A percentile compares a stretch with the other conserved stretches of the same genome.
Evolutionary conservation across 2,888 invertebrate genomes (phyloP).

Genomic region (Tryphoninae sp.): DNA sequence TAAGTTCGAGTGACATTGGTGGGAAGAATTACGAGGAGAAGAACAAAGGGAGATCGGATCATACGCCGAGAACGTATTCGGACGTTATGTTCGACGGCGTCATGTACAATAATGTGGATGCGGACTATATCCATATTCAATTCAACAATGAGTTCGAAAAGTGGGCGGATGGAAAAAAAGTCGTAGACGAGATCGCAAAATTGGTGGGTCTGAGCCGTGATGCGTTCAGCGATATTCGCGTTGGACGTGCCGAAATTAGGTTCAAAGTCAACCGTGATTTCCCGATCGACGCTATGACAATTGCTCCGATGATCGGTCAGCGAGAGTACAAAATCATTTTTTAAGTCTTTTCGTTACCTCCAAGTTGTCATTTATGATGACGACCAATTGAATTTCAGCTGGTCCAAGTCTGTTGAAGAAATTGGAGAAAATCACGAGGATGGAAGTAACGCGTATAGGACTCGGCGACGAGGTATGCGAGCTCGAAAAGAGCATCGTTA

Average conservation of each 20-base stretch:
- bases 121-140: constrained; percentile 90
- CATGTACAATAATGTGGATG: constrained; percentile 84
- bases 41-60: constrained; percentile 57
- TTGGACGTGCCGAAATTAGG: constrained; percentile 89
- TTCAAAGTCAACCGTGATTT: constrained; percentile 86
- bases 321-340: background rate
- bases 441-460: constrained; percentile 88
- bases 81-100: constrained; percentile 47
- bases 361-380: too few relatives aligned
- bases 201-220: constrained; percentile 86
- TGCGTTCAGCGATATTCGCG: constrained; percentile 86
- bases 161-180: constrained; percentile 89
- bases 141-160: constrained; percentile 85
- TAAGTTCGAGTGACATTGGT: background rate
- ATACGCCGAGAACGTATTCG: constrained; percentile 73
- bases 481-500: background rate
- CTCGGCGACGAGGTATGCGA: constrained; percentile 89
- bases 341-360: constrained; percentile 17
- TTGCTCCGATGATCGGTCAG: constrained; percentile 86
- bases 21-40: constrained; percentile 51
- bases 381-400: constrained; percentile 77
- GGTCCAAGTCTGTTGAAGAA: constrained; percentile 12
- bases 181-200: constrained; percentile 85
- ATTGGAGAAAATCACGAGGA: constrained; percentile 85
- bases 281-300: constrained; percentile 86